Evolutionary conservation across 2,888 invertebrate genomes (phyloP).

Genomic region (Leptinotarsa juncta): DNA sequence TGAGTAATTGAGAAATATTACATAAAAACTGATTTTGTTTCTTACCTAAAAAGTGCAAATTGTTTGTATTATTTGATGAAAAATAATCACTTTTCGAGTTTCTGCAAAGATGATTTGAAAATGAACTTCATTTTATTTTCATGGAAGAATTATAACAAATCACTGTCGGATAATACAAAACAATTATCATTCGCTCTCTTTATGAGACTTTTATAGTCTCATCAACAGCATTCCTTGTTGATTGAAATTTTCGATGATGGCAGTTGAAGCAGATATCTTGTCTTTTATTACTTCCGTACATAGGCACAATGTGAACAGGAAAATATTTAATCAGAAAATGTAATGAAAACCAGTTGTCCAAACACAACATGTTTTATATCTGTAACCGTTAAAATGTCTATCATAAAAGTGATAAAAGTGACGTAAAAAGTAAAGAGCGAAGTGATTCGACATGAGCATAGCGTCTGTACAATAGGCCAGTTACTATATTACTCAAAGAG

Average conservation of each 20-base stretch:
- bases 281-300: not conserved
- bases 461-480: slow-evolving; percentile 5
- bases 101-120: no score
- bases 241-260: not conserved
- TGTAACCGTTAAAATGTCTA: slow-evolving; percentile 15
- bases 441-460: slow-evolving; percentile 9
- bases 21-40: no score
- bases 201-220: no score
- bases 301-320: not conserved
- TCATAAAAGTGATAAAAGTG: slow-evolving; percentile 24
- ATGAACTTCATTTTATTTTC: no score
- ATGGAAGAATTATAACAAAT: no score
- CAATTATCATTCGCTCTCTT: not conserved
- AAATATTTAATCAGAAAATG: not conserved
- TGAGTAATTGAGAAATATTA: no score
- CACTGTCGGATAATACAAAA: not conserved
- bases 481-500: not conserved
- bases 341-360: slow-evolving; percentile 9
- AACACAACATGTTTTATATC: slow-evolving; percentile 16
- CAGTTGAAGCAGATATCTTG: not conserved
- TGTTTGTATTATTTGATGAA: no score
- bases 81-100: no score
- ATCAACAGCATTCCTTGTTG: not conserved
- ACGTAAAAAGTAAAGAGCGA: slow-evolving; percentile 17
- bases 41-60: no score